Percentiles rank a stretch among this genome's conserved stretches.
These are phyloP conservation scores for Cryptotis parvus DNA, from an alignment of 2,113 vertebrate species.

Conservation along the genomic window DNA sequence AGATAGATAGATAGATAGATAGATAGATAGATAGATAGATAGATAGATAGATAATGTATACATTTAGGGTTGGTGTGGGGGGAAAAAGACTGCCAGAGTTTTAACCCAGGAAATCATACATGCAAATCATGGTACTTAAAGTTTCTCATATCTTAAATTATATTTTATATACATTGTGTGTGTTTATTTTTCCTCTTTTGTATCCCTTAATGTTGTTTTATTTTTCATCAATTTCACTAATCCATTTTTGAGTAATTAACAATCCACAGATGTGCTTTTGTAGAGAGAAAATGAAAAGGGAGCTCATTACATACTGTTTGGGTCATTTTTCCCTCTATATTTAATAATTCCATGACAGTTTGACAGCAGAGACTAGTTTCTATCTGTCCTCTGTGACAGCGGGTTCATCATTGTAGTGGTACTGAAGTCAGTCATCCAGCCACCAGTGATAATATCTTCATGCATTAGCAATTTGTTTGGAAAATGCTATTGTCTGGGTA, in stretches of 20 bases:
- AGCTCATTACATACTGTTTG: constrained; percentile 70
- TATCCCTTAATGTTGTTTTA: constrained; percentile 52
- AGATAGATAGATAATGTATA: too few relatives aligned
- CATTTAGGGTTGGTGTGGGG: too few relatives aligned
- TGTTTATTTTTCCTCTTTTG: constrained; percentile 54
- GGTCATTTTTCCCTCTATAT: constrained; percentile 71
- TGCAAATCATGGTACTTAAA: not conserved
- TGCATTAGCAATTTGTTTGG: constrained; percentile 73
- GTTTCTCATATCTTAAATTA: constrained; percentile 63
- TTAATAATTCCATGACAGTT: constrained; percentile 56
- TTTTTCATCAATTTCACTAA: constrained; percentile 64
- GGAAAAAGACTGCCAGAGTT: too few relatives aligned
- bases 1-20: too few relatives aligned
- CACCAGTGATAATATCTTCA: constrained; percentile 55
- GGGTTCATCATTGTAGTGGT: constrained; percentile 37
- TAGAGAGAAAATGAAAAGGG: constrained; percentile 66
- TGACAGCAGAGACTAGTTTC: constrained; percentile 62
- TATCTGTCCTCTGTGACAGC: constrained; percentile 60
- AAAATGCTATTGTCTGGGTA: constrained; percentile 61
- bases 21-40: too few relatives aligned
- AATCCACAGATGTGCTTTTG: constrained; percentile 67
- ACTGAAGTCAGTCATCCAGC: constrained; percentile 50
- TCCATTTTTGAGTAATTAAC: constrained; percentile 67
- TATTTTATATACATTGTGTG: constrained; percentile 52
- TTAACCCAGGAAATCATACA: not conserved